Evolutionary conservation across 2,113 vertebrate species (phyloP), one percentile per base, ranked within the genome.

Genomic region (Echinops telfairi): DNA sequence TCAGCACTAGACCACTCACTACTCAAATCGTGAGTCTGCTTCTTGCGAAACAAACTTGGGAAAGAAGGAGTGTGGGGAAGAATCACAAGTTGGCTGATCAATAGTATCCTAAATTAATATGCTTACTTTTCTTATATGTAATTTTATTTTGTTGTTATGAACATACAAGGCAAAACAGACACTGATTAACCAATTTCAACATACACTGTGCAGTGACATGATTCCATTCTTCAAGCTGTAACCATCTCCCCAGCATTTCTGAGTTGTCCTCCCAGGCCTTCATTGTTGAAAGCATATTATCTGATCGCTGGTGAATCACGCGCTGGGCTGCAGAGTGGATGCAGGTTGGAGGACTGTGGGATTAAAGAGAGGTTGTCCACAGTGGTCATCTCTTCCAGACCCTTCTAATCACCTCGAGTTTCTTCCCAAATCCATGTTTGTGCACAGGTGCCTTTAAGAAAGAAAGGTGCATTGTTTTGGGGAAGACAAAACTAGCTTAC

Each of bases 401-500:
- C 58, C 33, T 75, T 90, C 60, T 20, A 5, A 3, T 10, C 40
- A 23, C 43, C 4, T 76, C 33, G n/a, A 0, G 27, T 73, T 22
- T 27, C 36, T 36, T 80, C 25, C 4, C 17, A 1, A 78, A 47
- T 60, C 62, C 20, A 22, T 47, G 31, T 75, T 22, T 1, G 25
- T 43, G 36, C 47, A 9, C 43, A 0, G 64, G 71, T 22, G 16
- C 89, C 95, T 97, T 97, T 95, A 96, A 96, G 87, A 47, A 83
- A 92, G 89, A 71, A 94, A 70, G 40, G 3, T 58, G 25, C 60
- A 17, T 70, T 96, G 91, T 95, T 95, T 3, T 89, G 62, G 89
- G 81, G 47, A 95, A 95, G 94, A 95, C 81, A 95, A 90, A 94
- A 71, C 19, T 12, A 20, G 60, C 60, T 57, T 0, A 11, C 60